A percentile compares a stretch with the other conserved stretches of the same genome.
Conservation (phyloP, 2,888 invertebrate genomes). For the Noctua janthe region DNA sequence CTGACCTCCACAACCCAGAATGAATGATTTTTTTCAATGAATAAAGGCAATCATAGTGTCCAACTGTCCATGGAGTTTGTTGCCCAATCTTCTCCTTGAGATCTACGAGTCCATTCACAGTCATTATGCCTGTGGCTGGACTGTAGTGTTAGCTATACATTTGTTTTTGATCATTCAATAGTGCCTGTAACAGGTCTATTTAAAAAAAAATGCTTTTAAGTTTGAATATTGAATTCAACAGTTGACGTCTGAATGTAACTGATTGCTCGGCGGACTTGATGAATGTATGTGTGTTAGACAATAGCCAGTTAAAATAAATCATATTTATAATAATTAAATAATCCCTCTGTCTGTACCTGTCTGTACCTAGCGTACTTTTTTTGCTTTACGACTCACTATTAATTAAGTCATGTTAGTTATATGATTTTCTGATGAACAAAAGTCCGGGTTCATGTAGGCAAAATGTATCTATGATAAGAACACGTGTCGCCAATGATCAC, state of each 20-base stretch:
- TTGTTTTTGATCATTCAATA: background rate
- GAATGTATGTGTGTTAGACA: conserved; percentile 1
- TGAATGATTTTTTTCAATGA: background rate
- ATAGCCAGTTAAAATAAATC: conserved; percentile 3
- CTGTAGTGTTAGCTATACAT: background rate
- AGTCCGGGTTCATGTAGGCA: conserved; percentile 30
- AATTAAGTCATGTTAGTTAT: background rate
- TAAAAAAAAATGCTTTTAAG: background rate
- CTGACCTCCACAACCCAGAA: too few species aligned
- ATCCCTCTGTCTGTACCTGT: too few species aligned
- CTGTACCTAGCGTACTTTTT: background rate
- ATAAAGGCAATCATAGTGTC: background rate
- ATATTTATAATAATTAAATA: background rate
- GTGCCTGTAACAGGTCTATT: too few species aligned
- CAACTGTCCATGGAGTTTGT: background rate
- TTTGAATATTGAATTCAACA: background rate
- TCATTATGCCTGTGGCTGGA: background rate
- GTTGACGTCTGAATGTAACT: background rate
- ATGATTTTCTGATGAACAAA: background rate
- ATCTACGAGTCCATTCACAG: background rate
- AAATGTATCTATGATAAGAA: background rate
- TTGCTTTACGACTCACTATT: background rate
- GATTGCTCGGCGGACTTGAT: background rate
- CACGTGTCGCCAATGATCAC: conserved; percentile 13
- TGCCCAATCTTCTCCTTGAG: background rate